These are phyloP conservation scores for Globicephala melas DNA, from an alignment of 2,113 vertebrate genomes.

Conservation along the genomic window DNA sequence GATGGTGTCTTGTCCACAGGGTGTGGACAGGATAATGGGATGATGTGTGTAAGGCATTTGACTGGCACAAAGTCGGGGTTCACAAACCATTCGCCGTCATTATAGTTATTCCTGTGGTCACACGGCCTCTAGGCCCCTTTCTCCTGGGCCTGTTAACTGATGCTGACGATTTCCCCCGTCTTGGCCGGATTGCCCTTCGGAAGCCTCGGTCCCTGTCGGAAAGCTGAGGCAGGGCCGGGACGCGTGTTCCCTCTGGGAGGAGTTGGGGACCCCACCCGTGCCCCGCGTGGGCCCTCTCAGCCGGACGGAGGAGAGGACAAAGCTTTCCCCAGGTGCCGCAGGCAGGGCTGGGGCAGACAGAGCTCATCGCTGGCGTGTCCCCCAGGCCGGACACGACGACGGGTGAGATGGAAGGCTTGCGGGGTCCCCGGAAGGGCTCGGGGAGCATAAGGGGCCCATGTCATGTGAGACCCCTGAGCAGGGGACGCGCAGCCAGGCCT, in stretches of 20 bases:
- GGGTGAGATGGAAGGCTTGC: neutral
- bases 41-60: neutral
- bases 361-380: neutral
- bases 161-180: neutral
- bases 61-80: neutral
- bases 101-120: neutral
- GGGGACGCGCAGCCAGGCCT: constrained; percentile 28
- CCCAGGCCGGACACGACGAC: neutral
- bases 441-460: constrained; percentile 36
- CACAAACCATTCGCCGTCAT: neutral
- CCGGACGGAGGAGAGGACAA: constrained; percentile 41
- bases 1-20: too few species aligned
- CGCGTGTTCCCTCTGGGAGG: neutral
- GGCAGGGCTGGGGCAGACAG: neutral
- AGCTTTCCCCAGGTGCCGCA: constrained; percentile 28
- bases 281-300: constrained; percentile 13
- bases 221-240: neutral
- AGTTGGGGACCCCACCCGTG: neutral
- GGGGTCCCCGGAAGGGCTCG: constrained; percentile 8
- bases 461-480: constrained; percentile 47
- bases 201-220: neutral
- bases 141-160: neutral
- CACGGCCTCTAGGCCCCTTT: neutral
- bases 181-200: neutral
- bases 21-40: neutral